Percentiles rank a stretch among this genome's conserved stretches.
phyloP scores from a whole-genome alignment of 2,888 invertebrate genomes.

The Eilema sororculum region DNA sequence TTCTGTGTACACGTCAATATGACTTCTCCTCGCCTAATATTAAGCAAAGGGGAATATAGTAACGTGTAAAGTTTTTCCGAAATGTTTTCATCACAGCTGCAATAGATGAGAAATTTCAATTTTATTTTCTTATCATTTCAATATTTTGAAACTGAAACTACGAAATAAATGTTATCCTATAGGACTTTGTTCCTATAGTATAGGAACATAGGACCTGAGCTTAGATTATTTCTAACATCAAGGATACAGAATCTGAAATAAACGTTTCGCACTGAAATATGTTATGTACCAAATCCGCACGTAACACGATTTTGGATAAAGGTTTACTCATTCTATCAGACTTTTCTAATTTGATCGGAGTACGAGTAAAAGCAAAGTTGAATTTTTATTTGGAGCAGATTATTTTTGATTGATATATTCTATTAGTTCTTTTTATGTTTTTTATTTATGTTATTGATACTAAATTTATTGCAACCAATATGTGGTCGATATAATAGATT shows the following conservation, averaged over 20 bases:
- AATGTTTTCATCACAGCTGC: background rate
- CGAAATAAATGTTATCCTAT: background rate
- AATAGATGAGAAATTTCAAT: background rate
- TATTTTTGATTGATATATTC: background rate
- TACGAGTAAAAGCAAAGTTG: slow-evolving; percentile 9
- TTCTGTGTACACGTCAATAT: too few relatives aligned
- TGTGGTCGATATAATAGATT: too few relatives aligned
- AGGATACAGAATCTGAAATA: background rate
- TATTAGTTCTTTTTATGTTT: background rate
- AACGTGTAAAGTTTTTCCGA: background rate
- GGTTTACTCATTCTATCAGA: slow-evolving; percentile 7
- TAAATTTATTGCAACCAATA: background rate
- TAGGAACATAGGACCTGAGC: too few relatives aligned
- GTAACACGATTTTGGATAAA: background rate
- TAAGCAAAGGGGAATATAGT: background rate
- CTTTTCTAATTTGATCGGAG: slow-evolving; percentile 5
- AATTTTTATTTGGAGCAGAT: slow-evolving; percentile 8
- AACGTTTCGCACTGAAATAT: slow-evolving; percentile 4
- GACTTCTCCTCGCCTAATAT: too few relatives aligned
- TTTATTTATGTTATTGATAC: background rate
- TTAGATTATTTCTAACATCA: background rate
- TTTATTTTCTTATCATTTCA: background rate
- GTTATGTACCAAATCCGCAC: background rate
- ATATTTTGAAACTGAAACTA: background rate
- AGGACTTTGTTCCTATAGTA: too few relatives aligned